These are phyloP conservation scores for Sebastes minor DNA, from an alignment of 2,797 vertebrate genomes.

Conservation along the genomic window DNA sequence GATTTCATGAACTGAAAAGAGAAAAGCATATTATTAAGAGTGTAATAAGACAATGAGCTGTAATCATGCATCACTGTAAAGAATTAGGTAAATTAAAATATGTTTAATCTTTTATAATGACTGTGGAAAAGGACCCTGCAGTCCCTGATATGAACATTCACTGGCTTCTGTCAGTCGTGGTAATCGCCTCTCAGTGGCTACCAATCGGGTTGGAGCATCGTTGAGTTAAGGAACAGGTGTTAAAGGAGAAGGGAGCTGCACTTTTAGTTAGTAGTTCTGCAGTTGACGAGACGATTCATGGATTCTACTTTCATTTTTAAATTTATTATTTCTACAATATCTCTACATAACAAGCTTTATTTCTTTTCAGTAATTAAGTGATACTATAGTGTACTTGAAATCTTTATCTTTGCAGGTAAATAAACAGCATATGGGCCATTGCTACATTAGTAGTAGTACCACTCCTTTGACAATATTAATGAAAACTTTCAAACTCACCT, in stretches of 20 bases:
- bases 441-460: not conserved
- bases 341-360: not conserved
- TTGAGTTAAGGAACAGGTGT: not conserved
- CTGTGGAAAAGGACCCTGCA: not conserved
- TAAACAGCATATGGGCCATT: too few species aligned
- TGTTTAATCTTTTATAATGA: not conserved
- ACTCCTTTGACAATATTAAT: not conserved
- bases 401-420: too few species aligned
- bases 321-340: not conserved
- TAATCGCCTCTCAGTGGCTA: not conserved
- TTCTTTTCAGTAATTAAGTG: not conserved
- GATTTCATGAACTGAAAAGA: constrained; percentile 67
- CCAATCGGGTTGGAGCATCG: not conserved
- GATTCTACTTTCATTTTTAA: too few species aligned
- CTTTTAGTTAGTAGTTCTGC: not conserved
- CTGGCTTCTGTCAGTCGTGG: not conserved
- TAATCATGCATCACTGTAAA: not conserved
- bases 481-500: constrained; percentile 46
- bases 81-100: not conserved
- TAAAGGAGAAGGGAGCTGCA: not conserved
- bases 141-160: not conserved
- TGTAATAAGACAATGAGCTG: not conserved
- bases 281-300: not conserved
- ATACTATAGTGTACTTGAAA: not conserved
- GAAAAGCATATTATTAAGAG: not conserved